A percentile compares a stretch with the other conserved stretches of the same genome.
phyloP scores from a whole-genome alignment of 2,797 vertebrate genomes.

The Ceryle rudis region DNA sequence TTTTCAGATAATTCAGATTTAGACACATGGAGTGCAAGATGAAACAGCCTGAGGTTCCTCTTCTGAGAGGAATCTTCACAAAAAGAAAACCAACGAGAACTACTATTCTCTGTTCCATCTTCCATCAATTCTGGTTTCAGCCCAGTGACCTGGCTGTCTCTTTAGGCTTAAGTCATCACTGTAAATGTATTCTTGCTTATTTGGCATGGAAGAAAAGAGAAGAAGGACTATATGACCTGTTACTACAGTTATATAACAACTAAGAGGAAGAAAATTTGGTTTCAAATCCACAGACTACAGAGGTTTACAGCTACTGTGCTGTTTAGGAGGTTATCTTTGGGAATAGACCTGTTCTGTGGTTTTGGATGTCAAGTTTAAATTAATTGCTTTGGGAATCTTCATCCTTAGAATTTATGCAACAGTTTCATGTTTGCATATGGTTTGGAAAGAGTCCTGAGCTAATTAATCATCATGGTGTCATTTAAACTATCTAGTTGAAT shows the following conservation, averaged over 20 bases:
- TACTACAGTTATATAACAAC: background rate
- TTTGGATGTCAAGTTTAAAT: background rate
- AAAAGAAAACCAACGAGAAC: background rate
- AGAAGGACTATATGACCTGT: background rate
- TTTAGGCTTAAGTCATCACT: background rate
- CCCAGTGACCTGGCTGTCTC: background rate
- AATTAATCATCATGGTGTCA: background rate
- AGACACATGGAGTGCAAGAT: background rate
- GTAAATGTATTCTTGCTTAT: background rate
- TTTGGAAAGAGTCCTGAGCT: background rate
- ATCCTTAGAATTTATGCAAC: background rate
- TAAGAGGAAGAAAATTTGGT: background rate
- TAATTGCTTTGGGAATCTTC: background rate
- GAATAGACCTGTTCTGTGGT: background rate
- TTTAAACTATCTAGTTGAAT: background rate
- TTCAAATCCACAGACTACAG: background rate
- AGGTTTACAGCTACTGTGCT: background rate
- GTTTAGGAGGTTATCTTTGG: background rate
- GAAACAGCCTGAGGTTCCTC: background rate
- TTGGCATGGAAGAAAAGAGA: background rate
- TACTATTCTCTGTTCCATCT: background rate
- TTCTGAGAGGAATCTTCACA: background rate
- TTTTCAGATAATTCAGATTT: background rate
- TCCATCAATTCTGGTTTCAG: background rate
- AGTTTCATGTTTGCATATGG: background rate